Evolutionary conservation across 2,113 vertebrate species (phyloP), one percentile per base, ranked within the genome.

Genomic region (Lepus europaeus): DNA sequence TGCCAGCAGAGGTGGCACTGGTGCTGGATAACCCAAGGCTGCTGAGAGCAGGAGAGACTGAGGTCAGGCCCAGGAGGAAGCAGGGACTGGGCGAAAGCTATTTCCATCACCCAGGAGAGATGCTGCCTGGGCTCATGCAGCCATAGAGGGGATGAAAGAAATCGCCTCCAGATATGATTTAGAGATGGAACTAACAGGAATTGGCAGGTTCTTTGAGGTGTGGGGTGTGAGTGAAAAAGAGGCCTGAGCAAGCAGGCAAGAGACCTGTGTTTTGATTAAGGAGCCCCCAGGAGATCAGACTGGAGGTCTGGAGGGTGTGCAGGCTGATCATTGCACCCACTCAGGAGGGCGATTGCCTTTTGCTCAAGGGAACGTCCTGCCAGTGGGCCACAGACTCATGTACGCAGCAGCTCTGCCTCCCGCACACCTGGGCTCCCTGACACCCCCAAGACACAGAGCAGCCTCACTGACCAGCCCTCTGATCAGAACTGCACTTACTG

Each of bases 381-480:
- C 9, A 12, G 25, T 12, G 29, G 33, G 6, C 9, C 51, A 39
- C 9, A 20, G 12, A 17, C 13, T 29, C 25, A 13, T 76, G 56
- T 14, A 53, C 33, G 14, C 4, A 8, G 25, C 56, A 51, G 16
- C 45, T 56, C 7, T 33, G 25, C 61, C 80, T 93, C 39, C 49
- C 1, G 1, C 4, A 29, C 59, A 22, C 49, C 20, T 16, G 27
- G 29, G 0, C n/a, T 5, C 19, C 13, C 0, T 19, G 25, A 23
- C 81, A 45, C 79, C 33, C 10, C 23, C 8, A 23, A 70, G 25
- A 70, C 59, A 36, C 51, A 31, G 61, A 33, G 17, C 83, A 70
- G 16, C 12, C 6, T 63, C 80, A 31, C 3, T 13, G 11, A 45
- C 45, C 45, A 45, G 23, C 39, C 81, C 87, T 90, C 73, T 64